These are phyloP conservation scores for cattle (Bos taurus) DNA, from an alignment of 2,113 vertebrate species.

Conservation along the genomic window DNA sequence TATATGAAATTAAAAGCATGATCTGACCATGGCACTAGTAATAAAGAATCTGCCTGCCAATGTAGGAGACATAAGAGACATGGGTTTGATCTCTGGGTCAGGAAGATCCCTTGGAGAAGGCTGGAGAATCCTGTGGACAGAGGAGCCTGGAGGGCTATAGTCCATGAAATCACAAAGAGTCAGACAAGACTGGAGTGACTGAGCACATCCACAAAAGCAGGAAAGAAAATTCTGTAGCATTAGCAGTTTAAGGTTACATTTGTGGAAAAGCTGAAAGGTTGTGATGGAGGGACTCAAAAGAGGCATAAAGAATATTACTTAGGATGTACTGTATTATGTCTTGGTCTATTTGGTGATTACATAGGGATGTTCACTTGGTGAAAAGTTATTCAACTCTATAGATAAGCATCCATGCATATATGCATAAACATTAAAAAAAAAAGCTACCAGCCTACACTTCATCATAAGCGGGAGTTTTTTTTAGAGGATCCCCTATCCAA, in stretches of 20 bases:
- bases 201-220: neutral
- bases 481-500: neutral
- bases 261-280: neutral
- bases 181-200: neutral
- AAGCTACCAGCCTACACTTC: neutral
- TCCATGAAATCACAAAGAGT: neutral
- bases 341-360: neutral
- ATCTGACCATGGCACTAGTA: neutral
- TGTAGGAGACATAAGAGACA: neutral
- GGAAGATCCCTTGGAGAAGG: neutral
- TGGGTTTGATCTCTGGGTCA: neutral
- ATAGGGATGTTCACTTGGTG: neutral
- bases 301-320: neutral
- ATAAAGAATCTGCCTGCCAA: neutral
- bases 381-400: neutral
- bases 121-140: neutral
- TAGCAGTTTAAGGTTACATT: neutral
- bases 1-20: neutral
- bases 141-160: neutral
- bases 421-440: neutral
- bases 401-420: neutral
- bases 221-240: neutral
- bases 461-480: neutral
- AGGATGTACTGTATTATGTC: neutral
- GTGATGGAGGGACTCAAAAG: neutral